Conservation (phyloP, 2,888 invertebrate species). For the Gisinianus flammeolus region DNA sequence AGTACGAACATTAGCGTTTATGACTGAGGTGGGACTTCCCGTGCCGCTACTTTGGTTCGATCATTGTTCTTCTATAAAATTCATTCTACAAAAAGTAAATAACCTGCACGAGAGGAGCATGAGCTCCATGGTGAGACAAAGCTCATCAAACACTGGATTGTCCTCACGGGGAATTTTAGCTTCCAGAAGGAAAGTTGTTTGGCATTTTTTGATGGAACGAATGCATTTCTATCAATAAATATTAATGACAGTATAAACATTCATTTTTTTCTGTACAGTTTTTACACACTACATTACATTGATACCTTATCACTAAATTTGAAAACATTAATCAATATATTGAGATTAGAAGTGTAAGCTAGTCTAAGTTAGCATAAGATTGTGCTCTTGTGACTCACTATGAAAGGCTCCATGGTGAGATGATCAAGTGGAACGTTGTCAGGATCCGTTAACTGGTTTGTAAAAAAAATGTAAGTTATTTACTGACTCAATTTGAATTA, state of each 20-base stretch:
- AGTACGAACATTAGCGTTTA: conserved; percentile 6
- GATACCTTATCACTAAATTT: no score
- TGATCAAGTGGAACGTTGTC: conserved; percentile 68
- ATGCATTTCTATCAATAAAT: conserved; percentile 65
- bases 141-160: conserved; percentile 65
- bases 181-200: conserved; percentile 63
- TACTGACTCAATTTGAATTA: no score
- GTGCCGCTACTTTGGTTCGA: background rate
- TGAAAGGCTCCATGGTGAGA: conserved; percentile 67
- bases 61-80: conserved; percentile 15
- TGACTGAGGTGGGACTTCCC: conserved; percentile 4
- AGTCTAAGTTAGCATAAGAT: no score
- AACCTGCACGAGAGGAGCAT: conserved; percentile 66
- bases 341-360: background rate
- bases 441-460: conserved; percentile 68
- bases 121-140: conserved; percentile 69
- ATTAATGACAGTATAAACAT: conserved; percentile 20
- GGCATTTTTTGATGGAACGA: conserved; percentile 67
- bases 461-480: no score
- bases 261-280: background rate
- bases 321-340: no score
- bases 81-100: background rate
- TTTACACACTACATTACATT: background rate
- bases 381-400: no score
- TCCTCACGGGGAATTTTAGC: conserved; percentile 60